These are phyloP conservation scores for Malaclemys terrapin DNA, from an alignment of 2,113 vertebrate species.

Conservation along the genomic window DNA sequence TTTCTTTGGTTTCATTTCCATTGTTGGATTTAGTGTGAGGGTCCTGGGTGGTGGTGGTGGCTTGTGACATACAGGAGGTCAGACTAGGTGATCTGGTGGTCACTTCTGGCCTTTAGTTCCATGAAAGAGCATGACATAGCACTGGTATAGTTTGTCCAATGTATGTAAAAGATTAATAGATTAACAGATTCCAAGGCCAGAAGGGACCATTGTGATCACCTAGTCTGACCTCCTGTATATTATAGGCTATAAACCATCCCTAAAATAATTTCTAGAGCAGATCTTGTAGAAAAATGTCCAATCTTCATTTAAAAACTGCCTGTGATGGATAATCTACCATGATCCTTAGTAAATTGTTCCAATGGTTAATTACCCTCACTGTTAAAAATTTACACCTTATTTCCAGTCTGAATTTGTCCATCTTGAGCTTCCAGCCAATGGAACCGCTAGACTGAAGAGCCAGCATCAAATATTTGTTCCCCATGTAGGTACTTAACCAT, in stretches of 20 bases:
- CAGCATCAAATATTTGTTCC: not conserved
- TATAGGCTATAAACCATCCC: not conserved
- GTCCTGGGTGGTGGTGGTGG: too few species aligned
- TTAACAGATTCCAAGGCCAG: too few species aligned
- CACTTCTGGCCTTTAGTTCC: too few species aligned
- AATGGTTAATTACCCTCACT: not conserved
- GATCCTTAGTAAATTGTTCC: not conserved
- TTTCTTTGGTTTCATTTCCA: too few species aligned
- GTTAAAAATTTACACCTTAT: not conserved
- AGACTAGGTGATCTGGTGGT: too few species aligned
- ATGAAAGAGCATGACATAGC: constrained; percentile 53
- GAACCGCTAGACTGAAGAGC: not conserved
- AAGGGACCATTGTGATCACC: not conserved
- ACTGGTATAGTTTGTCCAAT: constrained; percentile 66
- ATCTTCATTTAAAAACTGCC: not conserved
- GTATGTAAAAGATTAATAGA: constrained; percentile 60
- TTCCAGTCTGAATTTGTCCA: not conserved
- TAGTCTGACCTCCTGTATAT: not conserved
- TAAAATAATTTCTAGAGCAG: not conserved
- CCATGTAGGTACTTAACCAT: not conserved
- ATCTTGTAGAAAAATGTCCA: not conserved
- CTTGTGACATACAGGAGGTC: too few species aligned
- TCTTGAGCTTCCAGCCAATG: not conserved
- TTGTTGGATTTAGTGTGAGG: too few species aligned
- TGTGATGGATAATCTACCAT: not conserved